Percentiles rank a stretch among this genome's conserved stretches.
These are phyloP conservation scores for Drosophila sulfurigaster DNA, from an alignment of 1,140 invertebrate species.

Conservation along the genomic window DNA sequence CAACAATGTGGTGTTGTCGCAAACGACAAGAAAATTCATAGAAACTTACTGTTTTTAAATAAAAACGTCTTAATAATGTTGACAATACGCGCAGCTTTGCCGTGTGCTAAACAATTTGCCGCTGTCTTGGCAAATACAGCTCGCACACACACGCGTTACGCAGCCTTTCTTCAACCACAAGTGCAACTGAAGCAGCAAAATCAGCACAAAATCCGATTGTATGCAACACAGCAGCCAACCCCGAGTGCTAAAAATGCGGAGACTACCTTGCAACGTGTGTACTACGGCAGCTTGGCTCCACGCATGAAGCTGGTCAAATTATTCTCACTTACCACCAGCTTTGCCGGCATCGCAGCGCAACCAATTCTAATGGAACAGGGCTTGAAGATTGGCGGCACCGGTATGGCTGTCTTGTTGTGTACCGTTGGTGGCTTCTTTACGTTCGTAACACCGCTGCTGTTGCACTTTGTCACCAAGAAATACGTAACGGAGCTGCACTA, in stretches of 20 bases:
- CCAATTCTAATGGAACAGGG: slow-evolving; percentile 89
- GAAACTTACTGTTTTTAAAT: slow-evolving; percentile 15
- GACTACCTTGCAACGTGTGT: slow-evolving; percentile 85
- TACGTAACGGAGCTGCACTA: slow-evolving; percentile 93
- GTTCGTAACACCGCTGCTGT: slow-evolving; percentile 91
- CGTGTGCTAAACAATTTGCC: slow-evolving; percentile 45
- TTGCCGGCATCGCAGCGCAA: slow-evolving; percentile 89
- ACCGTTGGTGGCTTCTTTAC: slow-evolving; percentile 91
- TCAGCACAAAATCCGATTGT: slow-evolving; percentile 16
- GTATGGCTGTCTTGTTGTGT: slow-evolving; percentile 87
- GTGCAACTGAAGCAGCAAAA: slow-evolving; percentile 20
- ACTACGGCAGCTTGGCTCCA: slow-evolving; percentile 88
- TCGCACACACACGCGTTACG: slow-evolving; percentile 16
- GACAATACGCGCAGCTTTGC: slow-evolving; percentile 44
- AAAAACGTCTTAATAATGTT: slow-evolving; percentile 48
- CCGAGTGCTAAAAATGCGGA: slow-evolving; percentile 17
- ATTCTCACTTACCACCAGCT: slow-evolving; percentile 92
- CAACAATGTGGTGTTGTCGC: slow-evolving; percentile 20
- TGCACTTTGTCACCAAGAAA: slow-evolving; percentile 93
- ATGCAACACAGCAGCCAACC: slow-evolving; percentile 32
- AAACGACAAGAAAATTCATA: slow-evolving; percentile 4
- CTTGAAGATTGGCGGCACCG: slow-evolving; percentile 86
- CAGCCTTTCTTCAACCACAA: slow-evolving; percentile 24
- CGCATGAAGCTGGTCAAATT: slow-evolving; percentile 91
- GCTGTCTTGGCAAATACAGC: slow-evolving; percentile 9